phyloP scores from a whole-genome alignment of 2,797 vertebrate genomes.

The Thripadectes ignobilis region DNA sequence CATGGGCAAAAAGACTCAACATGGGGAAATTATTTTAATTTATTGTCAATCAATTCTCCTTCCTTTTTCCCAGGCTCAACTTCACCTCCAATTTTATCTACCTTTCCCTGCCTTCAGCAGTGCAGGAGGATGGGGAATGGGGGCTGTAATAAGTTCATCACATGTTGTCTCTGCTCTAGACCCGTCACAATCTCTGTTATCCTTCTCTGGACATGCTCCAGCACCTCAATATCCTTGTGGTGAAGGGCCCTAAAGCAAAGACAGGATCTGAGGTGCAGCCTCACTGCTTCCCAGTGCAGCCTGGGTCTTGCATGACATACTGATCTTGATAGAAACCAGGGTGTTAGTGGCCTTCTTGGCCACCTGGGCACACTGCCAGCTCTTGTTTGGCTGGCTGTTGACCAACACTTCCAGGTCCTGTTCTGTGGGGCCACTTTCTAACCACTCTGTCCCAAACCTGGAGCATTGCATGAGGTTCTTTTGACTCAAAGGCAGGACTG shows the following conservation, averaged over 20 bases:
- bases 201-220: background rate
- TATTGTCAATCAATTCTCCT: background rate
- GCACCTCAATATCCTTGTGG: background rate
- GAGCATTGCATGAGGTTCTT: background rate
- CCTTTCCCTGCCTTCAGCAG: background rate
- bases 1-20: background rate
- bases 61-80: background rate
- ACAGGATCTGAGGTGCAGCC: background rate
- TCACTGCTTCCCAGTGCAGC: too few species aligned
- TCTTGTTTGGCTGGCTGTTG: background rate
- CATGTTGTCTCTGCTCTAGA: background rate
- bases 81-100: background rate
- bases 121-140: too few species aligned
- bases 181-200: background rate
- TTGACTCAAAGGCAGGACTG: background rate
- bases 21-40: background rate
- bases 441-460: background rate
- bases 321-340: too few species aligned
- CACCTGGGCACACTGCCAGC: background rate
- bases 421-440: background rate
- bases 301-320: background rate
- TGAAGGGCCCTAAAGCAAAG: background rate
- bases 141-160: background rate
- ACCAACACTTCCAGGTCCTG: rapidly evolving
- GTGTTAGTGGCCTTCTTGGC: background rate